Evolutionary conservation across 2,888 invertebrate genomes (phyloP).

Genomic region (Onthophagus sagittarius): DNA sequence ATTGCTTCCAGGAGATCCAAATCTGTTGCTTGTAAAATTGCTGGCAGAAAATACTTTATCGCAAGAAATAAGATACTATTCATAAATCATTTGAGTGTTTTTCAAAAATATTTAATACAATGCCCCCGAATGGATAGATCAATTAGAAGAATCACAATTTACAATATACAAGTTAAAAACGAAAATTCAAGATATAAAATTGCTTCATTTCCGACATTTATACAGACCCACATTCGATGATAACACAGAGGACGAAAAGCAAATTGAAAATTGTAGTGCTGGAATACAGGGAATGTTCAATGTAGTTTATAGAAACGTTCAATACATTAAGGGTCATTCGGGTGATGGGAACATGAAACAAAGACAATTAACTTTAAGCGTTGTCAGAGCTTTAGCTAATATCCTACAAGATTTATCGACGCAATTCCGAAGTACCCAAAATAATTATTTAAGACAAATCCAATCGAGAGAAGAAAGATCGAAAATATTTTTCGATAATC

Average conservation of each 20-base stretch:
- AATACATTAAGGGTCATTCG: slow-evolving; percentile 62
- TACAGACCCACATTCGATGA: slow-evolving; percentile 88
- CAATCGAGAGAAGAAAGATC: slow-evolving; percentile 89
- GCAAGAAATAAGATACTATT: no score
- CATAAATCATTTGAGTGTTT: no score
- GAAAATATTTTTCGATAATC: slow-evolving; percentile 76
- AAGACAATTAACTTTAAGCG: slow-evolving; percentile 75
- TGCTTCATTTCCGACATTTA: slow-evolving; percentile 83
- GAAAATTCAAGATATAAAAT: slow-evolving; percentile 77
- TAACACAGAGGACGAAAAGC: slow-evolving; percentile 73
- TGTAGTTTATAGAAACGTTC: slow-evolving; percentile 68
- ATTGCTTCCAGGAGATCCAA: no score
- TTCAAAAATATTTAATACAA: no score
- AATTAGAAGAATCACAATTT: slow-evolving; percentile 84
- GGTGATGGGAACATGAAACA: slow-evolving; percentile 63
- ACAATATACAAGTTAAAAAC: slow-evolving; percentile 72
- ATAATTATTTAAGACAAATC: slow-evolving; percentile 79
- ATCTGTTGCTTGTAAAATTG: no score
- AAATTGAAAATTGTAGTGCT: slow-evolving; percentile 78
- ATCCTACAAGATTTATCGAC: slow-evolving; percentile 83
- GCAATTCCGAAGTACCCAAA: slow-evolving; percentile 81
- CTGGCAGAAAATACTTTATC: no score
- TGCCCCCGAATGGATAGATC: slow-evolving; percentile 87
- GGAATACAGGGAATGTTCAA: slow-evolving; percentile 81
- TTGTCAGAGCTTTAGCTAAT: slow-evolving; percentile 79